Evolutionary conservation across 2,113 vertebrate species (phyloP).

Genomic region (Xenopus borealis): DNA sequence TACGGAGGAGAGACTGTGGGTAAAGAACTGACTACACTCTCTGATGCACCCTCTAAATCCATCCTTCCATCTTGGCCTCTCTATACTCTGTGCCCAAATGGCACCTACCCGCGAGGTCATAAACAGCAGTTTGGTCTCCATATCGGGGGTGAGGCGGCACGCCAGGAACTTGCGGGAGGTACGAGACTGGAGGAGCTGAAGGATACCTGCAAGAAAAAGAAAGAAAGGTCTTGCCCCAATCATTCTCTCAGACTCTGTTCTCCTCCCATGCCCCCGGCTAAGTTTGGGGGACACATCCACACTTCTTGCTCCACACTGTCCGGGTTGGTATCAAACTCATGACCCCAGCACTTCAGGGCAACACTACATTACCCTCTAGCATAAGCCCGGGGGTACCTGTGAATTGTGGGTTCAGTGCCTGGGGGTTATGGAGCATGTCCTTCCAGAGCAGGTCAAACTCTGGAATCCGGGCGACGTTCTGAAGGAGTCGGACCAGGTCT

Average conservation of each 20-base stretch:
- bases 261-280: too few species aligned
- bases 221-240: neutral
- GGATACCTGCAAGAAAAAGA: slow-evolving; percentile 67
- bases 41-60: too few species aligned
- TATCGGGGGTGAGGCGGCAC: slow-evolving; percentile 92
- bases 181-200: slow-evolving; percentile 89
- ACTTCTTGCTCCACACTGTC: too few species aligned
- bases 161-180: slow-evolving; percentile 94
- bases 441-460: slow-evolving; percentile 94
- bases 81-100: too few species aligned
- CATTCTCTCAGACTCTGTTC: too few species aligned
- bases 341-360: too few species aligned
- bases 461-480: slow-evolving; percentile 91
- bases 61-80: too few species aligned
- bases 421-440: slow-evolving; percentile 91
- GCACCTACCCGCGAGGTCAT: slow-evolving; percentile 88
- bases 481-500: slow-evolving; percentile 88
- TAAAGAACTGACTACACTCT: too few species aligned
- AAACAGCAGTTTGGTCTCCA: slow-evolving; percentile 97
- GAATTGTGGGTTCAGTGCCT: slow-evolving; percentile 86
- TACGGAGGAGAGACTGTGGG: slow-evolving; percentile 43
- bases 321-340: too few species aligned
- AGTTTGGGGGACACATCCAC: too few species aligned
- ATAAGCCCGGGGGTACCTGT: slow-evolving; percentile 68
- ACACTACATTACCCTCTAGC: too few species aligned